These are phyloP conservation scores for Hydropotes inermis DNA, from an alignment of 2,113 vertebrate genomes.

Conservation along the genomic window DNA sequence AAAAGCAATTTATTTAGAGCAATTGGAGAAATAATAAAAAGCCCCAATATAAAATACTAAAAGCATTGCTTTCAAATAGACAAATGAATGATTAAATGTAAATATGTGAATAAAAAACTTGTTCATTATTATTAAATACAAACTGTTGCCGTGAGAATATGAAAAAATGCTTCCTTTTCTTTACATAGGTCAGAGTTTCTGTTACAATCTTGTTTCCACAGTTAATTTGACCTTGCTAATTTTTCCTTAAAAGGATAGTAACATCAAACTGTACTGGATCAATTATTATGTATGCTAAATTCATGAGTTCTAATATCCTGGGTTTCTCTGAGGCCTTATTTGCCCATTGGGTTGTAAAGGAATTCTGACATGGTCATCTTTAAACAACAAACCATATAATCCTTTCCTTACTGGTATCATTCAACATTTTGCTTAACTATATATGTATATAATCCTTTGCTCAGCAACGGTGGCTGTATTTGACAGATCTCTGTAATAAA, in stretches of 20 bases:
- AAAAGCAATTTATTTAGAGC: not conserved
- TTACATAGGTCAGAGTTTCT: not conserved
- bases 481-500: not conserved
- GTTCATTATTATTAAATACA: not conserved
- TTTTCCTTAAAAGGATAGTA: not conserved
- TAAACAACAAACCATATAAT: not conserved
- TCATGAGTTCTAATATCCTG: not conserved
- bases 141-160: not conserved
- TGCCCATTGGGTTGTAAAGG: not conserved
- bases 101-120: not conserved
- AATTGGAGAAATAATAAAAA: conserved; percentile 12
- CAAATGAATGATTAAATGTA: conserved; percentile 30
- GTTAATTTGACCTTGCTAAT: not conserved
- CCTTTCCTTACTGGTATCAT: not conserved
- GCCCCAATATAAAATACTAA: not conserved
- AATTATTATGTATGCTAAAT: not conserved
- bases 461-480: not conserved
- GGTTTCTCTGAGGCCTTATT: not conserved
- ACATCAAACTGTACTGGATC: not conserved
- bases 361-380: conserved; percentile 1
- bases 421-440: not conserved
- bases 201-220: not conserved
- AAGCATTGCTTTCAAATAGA: not conserved
- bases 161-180: not conserved
- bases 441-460: not conserved